Percentiles rank a stretch among this genome's conserved stretches.
Conservation (phyloP, 2,888 invertebrate species). For the Eilema sororculum region DNA sequence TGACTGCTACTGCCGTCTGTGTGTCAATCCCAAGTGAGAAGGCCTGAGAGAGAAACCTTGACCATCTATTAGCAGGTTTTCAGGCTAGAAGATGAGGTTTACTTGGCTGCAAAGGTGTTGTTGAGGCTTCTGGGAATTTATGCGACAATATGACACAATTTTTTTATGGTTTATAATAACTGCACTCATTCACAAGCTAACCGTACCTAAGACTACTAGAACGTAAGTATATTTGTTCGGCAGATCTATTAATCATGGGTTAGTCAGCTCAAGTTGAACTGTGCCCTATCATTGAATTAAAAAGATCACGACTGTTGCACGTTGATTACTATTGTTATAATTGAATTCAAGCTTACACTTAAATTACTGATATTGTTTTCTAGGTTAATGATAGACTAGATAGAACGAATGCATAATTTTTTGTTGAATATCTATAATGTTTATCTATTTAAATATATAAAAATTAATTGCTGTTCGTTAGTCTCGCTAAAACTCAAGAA, state of each 20-base stretch:
- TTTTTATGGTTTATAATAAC: too few relatives aligned
- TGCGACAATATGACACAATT: too few relatives aligned
- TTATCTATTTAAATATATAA: too few relatives aligned
- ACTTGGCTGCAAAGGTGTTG: too few relatives aligned
- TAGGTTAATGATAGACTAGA: conserved; percentile 36
- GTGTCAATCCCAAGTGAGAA: too few relatives aligned
- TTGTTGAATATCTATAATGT: background rate
- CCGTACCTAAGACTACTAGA: conserved; percentile 37
- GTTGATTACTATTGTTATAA: conserved; percentile 42
- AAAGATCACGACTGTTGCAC: conserved; percentile 45
- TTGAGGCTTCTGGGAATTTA: too few relatives aligned
- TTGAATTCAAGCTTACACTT: conserved; percentile 33
- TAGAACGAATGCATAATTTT: background rate
- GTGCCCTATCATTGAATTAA: conserved; percentile 49
- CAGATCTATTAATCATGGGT: conserved; percentile 43
- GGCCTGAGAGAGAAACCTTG: too few relatives aligned
- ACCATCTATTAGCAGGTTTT: too few relatives aligned
- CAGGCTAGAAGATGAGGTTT: too few relatives aligned
- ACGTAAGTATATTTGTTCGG: conserved; percentile 47
- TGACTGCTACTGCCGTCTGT: too few relatives aligned
- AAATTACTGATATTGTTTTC: conserved; percentile 43
- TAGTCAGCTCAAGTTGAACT: conserved; percentile 34
- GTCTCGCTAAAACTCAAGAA: too few relatives aligned
- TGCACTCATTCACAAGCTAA: conserved; percentile 33
- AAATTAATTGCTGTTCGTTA: too few relatives aligned